These are phyloP conservation scores for Patiria miniata DNA, from an alignment of 35 echinoderm and acorn worm species.

Conservation along the genomic window DNA sequence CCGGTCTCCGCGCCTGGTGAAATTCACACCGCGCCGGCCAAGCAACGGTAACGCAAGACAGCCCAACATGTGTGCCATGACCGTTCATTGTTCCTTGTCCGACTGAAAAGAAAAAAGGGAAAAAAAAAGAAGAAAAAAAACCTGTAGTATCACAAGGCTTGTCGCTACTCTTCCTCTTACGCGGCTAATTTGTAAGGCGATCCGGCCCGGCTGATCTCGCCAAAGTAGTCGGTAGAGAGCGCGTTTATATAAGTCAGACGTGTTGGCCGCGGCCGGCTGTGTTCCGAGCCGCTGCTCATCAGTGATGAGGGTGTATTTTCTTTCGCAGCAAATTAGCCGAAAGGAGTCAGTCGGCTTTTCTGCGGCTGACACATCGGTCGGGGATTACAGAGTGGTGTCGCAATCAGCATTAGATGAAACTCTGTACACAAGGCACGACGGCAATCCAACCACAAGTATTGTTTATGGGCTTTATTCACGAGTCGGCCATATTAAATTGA, in stretches of 20 bases:
- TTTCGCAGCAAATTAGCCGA: constrained; percentile 9
- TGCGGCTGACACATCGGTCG: not conserved
- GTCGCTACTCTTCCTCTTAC: not conserved
- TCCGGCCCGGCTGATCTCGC: not conserved
- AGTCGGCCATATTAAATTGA: too few relatives aligned
- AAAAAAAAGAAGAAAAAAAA: not conserved
- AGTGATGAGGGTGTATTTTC: constrained; percentile 2
- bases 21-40: constrained; percentile 11
- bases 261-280: not conserved
- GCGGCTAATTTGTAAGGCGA: constrained; percentile 27
- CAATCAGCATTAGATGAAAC: too few relatives aligned
- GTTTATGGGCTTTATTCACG: too few relatives aligned
- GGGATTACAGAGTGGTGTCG: not conserved
- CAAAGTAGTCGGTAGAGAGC: too few relatives aligned
- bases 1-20: not conserved
- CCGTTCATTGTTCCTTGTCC: not conserved
- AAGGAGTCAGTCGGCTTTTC: not conserved
- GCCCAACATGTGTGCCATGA: not conserved
- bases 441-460: too few relatives aligned
- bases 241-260: not conserved
- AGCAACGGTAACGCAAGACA: constrained; percentile 15
- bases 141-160: not conserved
- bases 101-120: not conserved
- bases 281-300: not conserved
- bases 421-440: too few relatives aligned